Evolutionary conservation across 2,888 invertebrate genomes (phyloP), one percentile per base, ranked within the genome.

Genomic region (Erebia aethiops): DNA sequence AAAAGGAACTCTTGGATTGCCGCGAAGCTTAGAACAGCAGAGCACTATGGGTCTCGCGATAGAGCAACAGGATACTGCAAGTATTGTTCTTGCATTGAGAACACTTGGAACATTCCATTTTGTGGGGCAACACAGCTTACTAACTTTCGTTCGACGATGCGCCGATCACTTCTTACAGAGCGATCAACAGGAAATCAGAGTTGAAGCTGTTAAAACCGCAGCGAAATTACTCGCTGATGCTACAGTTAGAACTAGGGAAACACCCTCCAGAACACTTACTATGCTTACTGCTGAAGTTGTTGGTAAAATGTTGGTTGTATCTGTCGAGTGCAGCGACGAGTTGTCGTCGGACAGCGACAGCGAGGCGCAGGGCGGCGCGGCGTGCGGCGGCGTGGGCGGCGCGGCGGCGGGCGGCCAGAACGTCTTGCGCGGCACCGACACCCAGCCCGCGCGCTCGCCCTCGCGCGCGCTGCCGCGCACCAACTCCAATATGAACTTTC

Each of bases 191-290:
- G 98, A 98, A 85, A 96, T 99, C 11, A 86, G 94, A 35, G 90
- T 99, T 75, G 99, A 99, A 90, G 98, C 99, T 14, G 99, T 99
- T 0, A 96, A 97, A 84, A 99, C 99, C 0, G 98, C 99, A 81
- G 98, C 98, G 16, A 96, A 97, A 69, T 94, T 99, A 18, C 92
- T 99, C 26, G 95, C 97, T 73, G 96, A 98, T 73, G 97, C 98
- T 1, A 95, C 98, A 41, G 94, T 95, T 72, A 91, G 93, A 72
- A 94, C 94, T 7, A 87, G 83, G 72, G 94, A 94, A 76, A 95
- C 95, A 73, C 96, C 96, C 51, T 97, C 97, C 3, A 96, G 96
- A 80, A 98, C 98, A 0, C 95, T 99, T 0, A 97, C 97, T 52
- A 96, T 96, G 77, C 96, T 98, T 0, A 92, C 92, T 14, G 97